Conservation (phyloP, 2,888 invertebrate species). For the Hydrotaea cyrtoneurina region DNA sequence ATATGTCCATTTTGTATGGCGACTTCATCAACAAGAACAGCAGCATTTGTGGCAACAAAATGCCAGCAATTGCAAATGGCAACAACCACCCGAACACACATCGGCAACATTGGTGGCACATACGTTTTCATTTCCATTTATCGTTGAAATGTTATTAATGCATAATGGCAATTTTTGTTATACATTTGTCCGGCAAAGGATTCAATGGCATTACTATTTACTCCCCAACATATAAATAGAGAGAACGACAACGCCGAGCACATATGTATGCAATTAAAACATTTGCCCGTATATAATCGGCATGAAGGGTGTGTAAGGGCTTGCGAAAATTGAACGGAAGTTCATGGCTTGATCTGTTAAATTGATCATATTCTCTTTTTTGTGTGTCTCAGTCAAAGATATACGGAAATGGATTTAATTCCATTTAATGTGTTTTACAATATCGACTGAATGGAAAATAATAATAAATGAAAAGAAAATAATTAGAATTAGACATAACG, state of each 20-base stretch:
- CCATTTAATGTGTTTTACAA: no score
- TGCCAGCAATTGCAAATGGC: neutral
- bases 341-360: no score
- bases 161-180: slow-evolving; percentile 55
- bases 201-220: slow-evolving; percentile 54
- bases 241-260: neutral
- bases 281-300: neutral
- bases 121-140: slow-evolving; percentile 46
- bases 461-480: no score
- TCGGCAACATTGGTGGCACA: neutral
- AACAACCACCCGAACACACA: neutral
- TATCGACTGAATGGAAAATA: no score
- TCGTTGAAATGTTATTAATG: slow-evolving; percentile 53
- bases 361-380: no score
- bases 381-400: no score
- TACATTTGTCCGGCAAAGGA: slow-evolving; percentile 47
- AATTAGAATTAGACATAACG: no score
- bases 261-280: neutral
- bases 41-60: neutral
- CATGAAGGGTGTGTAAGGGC: neutral
- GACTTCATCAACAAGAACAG: neutral
- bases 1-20: neutral
- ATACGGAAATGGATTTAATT: no score
- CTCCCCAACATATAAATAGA: neutral
- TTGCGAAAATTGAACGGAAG: neutral